Evolutionary conservation across 2,888 invertebrate genomes (phyloP), one percentile per base, ranked within the genome.

Genomic region (Ethmia dodecea): DNA sequence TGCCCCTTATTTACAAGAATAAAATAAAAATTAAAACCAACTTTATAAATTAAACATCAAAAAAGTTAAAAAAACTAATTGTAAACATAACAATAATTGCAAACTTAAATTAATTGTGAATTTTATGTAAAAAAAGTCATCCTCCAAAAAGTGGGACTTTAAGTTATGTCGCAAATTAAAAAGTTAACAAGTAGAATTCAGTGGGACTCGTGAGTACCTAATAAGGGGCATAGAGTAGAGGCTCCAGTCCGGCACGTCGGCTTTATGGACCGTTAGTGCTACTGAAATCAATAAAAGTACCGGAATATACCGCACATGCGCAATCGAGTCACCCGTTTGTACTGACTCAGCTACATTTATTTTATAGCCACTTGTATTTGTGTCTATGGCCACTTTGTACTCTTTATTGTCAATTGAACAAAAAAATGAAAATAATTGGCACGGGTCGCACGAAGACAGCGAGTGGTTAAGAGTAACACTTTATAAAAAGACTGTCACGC

Each of bases 211-310:
- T 74, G 75, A 77, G 83, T 81, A 81, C 73, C 71, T 81, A 81
- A 81, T 83, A 84, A 86, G 79, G 76, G 74, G 73, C 49, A 76
- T 72, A 65, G 73, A 75, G 74, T 66, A 63, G 70, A 72, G 71
- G 66, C 70, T 73, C 63, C 75, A 63, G 83, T 75, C 78, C 79
- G 64, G 81, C 77, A 80, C 80, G 80, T 79, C 80, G 80, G 71
- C 63, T 75, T 77, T 80, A 86, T 88, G 77, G 86, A 77, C 86
- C 88, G 89, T 89, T 89, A 88, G 87, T 87, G 89, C 89, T 88
- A 89, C 89, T 89, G 89, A 89, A 90, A 90, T 89, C 89, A 89
- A 90, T 90, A 90, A 90, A 89, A 89, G 88, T 86, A 73, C 81
- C 77, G 71, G 86, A 87, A 87, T 86, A 83, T 81, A 81, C 84